Percentiles rank a stretch among this genome's conserved stretches.
These are phyloP conservation scores for Hylomyscus alleni DNA, from an alignment of 2,797 vertebrate genomes.

Conservation along the genomic window DNA sequence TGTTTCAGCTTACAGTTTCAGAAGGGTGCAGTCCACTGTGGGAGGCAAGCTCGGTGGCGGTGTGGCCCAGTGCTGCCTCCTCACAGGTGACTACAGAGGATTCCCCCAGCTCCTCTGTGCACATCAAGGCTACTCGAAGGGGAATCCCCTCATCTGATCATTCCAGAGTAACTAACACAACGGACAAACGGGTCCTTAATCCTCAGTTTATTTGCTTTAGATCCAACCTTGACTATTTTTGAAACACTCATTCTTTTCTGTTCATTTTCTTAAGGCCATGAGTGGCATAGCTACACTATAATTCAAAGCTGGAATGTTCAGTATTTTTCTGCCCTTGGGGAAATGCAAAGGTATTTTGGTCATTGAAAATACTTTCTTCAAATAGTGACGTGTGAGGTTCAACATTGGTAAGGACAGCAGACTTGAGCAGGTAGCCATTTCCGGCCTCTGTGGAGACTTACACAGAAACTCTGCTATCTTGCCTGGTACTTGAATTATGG, in stretches of 20 bases:
- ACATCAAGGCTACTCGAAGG: neutral
- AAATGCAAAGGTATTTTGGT: neutral
- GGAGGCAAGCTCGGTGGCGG: neutral
- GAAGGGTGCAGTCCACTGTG: neutral
- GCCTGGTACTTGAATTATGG: constrained; percentile 30
- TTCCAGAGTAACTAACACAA: neutral
- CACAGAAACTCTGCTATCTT: constrained; percentile 22
- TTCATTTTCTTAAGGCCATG: neutral
- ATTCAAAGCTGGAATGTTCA: neutral
- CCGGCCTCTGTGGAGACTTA: neutral
- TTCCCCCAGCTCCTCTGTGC: neutral
- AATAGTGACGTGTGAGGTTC: neutral
- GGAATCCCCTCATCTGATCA: neutral
- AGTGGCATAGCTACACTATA: constrained; percentile 10
- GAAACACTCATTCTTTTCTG: neutral
- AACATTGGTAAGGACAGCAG: neutral
- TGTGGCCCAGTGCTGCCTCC: neutral
- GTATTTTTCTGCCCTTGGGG: constrained; percentile 33
- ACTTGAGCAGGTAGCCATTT: neutral
- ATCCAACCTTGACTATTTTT: constrained; percentile 1
- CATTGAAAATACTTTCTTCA: constrained; percentile 32
- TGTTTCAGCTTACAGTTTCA: neutral
- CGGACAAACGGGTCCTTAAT: constrained; percentile 20
- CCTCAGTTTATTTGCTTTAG: constrained; percentile 24
- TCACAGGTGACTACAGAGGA: neutral